Conservation (phyloP, 2,797 vertebrate species). For the Paedocypris micromegethes region DNA sequence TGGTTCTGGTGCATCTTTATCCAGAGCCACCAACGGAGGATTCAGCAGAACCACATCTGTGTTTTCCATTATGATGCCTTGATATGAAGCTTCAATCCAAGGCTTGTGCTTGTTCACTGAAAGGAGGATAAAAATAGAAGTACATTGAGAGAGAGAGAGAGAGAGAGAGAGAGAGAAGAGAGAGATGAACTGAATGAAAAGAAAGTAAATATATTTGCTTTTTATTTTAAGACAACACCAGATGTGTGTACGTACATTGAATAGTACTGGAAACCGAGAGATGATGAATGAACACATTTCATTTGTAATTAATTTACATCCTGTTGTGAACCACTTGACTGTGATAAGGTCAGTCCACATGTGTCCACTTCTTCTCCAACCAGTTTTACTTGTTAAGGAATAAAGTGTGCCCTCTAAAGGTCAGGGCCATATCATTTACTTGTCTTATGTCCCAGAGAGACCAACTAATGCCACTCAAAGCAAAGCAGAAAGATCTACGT, state of each 20-base stretch:
- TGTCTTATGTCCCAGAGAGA: conserved; percentile 26
- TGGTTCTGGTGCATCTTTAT: conserved; percentile 92
- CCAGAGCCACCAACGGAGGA: conserved; percentile 91
- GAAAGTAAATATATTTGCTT: too few species aligned
- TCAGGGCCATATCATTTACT: conserved; percentile 27
- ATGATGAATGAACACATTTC: conserved; percentile 46
- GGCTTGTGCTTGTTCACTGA: conserved; percentile 97
- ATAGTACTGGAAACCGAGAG: conserved; percentile 20
- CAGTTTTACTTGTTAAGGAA: conserved; percentile 15
- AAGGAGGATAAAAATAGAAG: neutral
- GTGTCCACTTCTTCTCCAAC: neutral
- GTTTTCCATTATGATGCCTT: conserved; percentile 93
- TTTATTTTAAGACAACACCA: too few species aligned
- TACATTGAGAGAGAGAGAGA: neutral
- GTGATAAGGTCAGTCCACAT: conserved; percentile 63
- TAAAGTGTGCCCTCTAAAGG: conserved; percentile 20
- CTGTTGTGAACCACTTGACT: conserved; percentile 63
- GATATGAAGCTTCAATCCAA: conserved; percentile 96
- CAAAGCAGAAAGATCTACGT: neutral
- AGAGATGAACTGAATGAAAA: too few species aligned
- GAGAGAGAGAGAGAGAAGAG: too few species aligned
- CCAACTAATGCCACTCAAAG: conserved; percentile 12
- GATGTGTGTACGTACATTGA: too few species aligned
- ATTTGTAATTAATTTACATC: conserved; percentile 68
- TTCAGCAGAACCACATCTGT: conserved; percentile 89